Evolutionary conservation across 2,113 vertebrate genomes (phyloP), one percentile per base, ranked within the genome.

Genomic region (Plectropomus leopardus): DNA sequence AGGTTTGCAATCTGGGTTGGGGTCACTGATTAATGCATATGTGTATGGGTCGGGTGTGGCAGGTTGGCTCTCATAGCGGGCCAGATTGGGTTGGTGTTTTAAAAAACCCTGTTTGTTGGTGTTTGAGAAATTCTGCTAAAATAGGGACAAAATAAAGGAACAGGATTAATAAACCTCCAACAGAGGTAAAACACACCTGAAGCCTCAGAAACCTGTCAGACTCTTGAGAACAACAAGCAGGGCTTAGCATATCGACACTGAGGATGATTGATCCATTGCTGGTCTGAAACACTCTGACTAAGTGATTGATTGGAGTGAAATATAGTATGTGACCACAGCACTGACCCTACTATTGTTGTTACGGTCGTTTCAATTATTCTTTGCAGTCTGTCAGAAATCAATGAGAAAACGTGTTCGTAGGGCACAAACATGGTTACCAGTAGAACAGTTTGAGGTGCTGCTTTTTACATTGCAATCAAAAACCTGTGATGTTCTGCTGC

Each of bases 301-400:
- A 70, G 58, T 58, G 30, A 58, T 58, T 58, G 71, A 76, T 36
- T 23, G 21, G 17, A 36, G 34, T 47, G 53, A 60, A 50, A 71
- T 66, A 45, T 24, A 7, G 5, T 4, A 8, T 32, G 58, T 64
- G 47, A 32, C 69, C 54, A 66, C 40, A 32, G 40, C 53, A 73
- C 72, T 53, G 61, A 89, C 57, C 69, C 53, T 1, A n/a, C n/a
- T 48, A 26, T 40, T 80, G 42, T 66, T 79, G 60, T 76, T 51
- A 59, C 76, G 40, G 8, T 16, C 58, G 45, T 36, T 54, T 78
- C 54, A 55, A 45, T 45, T 24, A 3, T 63, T 83, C 50, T 68
- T 58, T 47, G 19, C 57, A 51, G 70, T n/a, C 64, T 65, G 28
- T 16, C 51, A 54, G 40, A 51, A 64, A 88, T 83, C 60, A 2